A percentile compares a stretch with the other conserved stretches of the same genome.
phyloP scores from a whole-genome alignment of 2,888 invertebrate genomes.

The Trissonchulus latispiculum region DNA sequence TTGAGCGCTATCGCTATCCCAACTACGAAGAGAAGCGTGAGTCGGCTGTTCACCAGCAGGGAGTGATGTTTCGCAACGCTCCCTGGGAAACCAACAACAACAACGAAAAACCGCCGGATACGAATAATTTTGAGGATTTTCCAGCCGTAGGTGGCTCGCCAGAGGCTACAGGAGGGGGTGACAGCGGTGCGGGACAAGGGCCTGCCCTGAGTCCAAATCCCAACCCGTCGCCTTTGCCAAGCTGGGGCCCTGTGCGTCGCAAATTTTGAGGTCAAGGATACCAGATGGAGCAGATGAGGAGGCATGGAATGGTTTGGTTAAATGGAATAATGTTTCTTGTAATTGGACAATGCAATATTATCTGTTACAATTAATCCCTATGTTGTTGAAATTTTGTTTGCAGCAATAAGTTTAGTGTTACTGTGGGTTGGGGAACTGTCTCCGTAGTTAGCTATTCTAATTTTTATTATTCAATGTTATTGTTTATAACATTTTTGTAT shows the following conservation, averaged over 20 bases:
- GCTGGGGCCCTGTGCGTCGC: neutral
- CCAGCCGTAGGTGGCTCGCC: constrained; percentile 38
- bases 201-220: neutral
- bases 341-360: neutral
- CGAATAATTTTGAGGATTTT: constrained; percentile 47
- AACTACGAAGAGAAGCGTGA: neutral
- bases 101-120: constrained; percentile 44
- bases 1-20: neutral
- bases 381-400: neutral
- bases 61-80: constrained; percentile 5
- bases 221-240: neutral
- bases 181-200: neutral
- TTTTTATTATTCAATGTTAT: neutral
- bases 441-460: neutral
- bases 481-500: neutral
- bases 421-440: neutral
- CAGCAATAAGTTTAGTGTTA: neutral
- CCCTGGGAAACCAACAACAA: constrained; percentile 8
- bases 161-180: too few relatives aligned
- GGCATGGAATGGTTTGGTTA: neutral
- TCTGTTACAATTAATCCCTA: neutral
- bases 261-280: too few relatives aligned
- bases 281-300: neutral
- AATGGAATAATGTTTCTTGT: neutral
- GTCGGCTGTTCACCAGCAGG: neutral